Evolutionary conservation across 92 coral and sea anemone species (phyloP).

Genomic region (Zoanthus sociatus): DNA sequence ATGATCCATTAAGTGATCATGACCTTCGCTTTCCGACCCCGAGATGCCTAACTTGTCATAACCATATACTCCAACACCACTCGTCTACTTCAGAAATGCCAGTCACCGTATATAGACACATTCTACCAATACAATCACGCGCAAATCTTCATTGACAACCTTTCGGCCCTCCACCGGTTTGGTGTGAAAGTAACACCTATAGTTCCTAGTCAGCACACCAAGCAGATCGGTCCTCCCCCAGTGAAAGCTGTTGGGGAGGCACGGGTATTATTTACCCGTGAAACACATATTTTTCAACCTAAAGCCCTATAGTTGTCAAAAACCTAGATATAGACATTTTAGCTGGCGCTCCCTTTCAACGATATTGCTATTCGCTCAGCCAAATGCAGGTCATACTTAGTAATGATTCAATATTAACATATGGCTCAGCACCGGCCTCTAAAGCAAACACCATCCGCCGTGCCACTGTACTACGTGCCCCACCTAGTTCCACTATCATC

Average conservation of each 20-base stretch:
- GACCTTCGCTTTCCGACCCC: not conserved
- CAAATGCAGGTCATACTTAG: conserved; percentile 34
- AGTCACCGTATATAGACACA: no score
- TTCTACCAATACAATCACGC: conserved; percentile 42
- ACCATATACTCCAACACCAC: no score
- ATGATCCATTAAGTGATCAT: not conserved
- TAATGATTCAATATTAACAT: conserved; percentile 35
- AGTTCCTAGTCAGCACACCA: conserved; percentile 57
- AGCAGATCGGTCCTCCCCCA: conserved; percentile 32
- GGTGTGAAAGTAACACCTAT: not conserved
- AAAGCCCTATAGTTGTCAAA: conserved; percentile 66
- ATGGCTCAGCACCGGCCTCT: conserved; percentile 39
- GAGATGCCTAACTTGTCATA: not conserved
- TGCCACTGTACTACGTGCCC: conserved; percentile 52
- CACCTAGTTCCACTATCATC: conserved; percentile 49
- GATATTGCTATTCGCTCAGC: conserved; percentile 74
- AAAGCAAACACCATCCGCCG: conserved; percentile 21
- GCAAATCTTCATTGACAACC: conserved; percentile 63
- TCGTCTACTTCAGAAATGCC: no score
- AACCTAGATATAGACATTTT: conserved; percentile 64
- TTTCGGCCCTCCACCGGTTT: conserved; percentile 56
- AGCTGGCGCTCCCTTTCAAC: conserved; percentile 66
- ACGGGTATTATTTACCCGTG: conserved; percentile 47
- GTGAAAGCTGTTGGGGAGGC: conserved; percentile 45
- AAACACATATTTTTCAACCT: conserved; percentile 37